A percentile compares a stretch with the other conserved stretches of the same genome.
These are phyloP conservation scores for Idaea straminata DNA, from an alignment of 2,888 invertebrate species.

Conservation along the genomic window DNA sequence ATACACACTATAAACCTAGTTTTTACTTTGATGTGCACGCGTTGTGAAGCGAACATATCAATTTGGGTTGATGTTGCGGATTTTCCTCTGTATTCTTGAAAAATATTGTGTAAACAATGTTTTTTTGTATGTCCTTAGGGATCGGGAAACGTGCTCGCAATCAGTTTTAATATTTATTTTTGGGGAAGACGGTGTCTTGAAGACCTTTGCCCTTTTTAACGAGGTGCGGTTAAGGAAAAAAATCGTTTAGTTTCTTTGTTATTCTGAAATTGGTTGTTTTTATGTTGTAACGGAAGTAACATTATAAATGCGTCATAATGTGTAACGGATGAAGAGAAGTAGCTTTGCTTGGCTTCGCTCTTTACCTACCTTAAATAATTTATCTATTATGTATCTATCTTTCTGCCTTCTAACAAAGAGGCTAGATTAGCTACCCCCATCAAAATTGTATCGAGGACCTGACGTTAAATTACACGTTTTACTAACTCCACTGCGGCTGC, in stretches of 20 bases:
- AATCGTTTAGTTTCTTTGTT: neutral
- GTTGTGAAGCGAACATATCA: constrained; percentile 59
- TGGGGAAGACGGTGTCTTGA: neutral
- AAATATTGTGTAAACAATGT: constrained; percentile 28
- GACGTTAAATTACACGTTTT: too few species aligned
- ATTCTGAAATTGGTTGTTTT: neutral
- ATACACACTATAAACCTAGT: constrained; percentile 61
- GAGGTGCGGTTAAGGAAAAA: neutral
- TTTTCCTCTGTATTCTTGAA: constrained; percentile 18
- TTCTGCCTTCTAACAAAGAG: too few species aligned
- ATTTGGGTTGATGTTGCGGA: constrained; percentile 43
- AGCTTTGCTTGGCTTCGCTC: too few species aligned
- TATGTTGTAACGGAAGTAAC: neutral
- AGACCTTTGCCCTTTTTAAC: neutral
- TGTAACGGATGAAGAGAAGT: too few species aligned
- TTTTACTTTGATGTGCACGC: constrained; percentile 64
- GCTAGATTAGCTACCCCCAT: too few species aligned
- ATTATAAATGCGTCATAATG: too few species aligned
- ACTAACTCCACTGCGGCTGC: too few species aligned
- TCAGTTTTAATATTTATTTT: neutral
- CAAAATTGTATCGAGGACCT: too few species aligned
- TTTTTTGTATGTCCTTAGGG: constrained; percentile 25
- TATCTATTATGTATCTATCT: too few species aligned
- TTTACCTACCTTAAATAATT: too few species aligned
- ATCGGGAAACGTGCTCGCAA: constrained; percentile 7